Base-by-base conservation (phyloP, 2,113 vertebrate species). In the Rhynchomys soricoides region DNA sequence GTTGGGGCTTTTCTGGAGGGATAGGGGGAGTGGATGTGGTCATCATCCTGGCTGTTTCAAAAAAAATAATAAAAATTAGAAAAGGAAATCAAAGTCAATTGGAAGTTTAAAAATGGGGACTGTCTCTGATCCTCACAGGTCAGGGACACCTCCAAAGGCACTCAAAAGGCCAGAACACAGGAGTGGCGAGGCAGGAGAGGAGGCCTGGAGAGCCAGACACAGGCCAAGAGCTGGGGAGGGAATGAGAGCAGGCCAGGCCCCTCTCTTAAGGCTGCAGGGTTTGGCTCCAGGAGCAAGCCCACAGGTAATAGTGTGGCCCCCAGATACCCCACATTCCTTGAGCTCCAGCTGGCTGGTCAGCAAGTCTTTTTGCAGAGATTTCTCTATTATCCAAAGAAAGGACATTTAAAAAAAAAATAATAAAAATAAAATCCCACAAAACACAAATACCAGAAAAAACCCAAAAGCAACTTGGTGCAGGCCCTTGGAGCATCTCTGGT, bases 41-140 rank as follows among this genome's bases (percentile, higher is more conserved):
- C 31, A 87, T 50, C 50, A 7, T 90, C 83, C 31, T 89, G 70
- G 86, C 64, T 85, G 79, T 37, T 93, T 96, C 93, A 93, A 95
- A 97, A 95, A 97, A 96, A 93, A 96, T 95, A 97, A 97, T 95
- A 97, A 97, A 97, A 97, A 97, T 91, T 97, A 98, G 92, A 98
- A 97, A 97, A 97, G 90, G 94, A 96, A 96, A 96, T 43, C 70
- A 17, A 96, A 92, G 95, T 96, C 97, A 97, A 24, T 59, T 90
- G 88, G 73, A 95, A 90, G 97, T 95, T 97, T 98, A 96, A 96
- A 97, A 98, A 97, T 87, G 83, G 52, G 85, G 93, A 93, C 94
- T 93, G 95, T 97, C 90, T 97, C 95, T 96, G 97, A 97, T 93
- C 95, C 89, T 97, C 95, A 89, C 22, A 64, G 85, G 64, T 88